Evolutionary conservation across 2,113 vertebrate genomes (phyloP).

Genomic region (Solea senegalensis): DNA sequence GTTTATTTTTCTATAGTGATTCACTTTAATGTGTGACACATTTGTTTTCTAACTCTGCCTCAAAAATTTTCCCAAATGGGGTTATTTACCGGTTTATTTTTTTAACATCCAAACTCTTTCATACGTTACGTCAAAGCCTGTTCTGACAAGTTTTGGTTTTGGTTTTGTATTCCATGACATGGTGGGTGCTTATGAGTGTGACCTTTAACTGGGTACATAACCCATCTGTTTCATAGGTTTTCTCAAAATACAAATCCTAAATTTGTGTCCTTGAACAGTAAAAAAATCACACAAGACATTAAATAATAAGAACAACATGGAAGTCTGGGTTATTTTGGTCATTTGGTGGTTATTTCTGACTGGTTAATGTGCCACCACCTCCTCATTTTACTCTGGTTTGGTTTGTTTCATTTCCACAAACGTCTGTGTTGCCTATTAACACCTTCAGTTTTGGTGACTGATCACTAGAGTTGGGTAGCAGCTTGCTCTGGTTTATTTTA

Average conservation of each 20-base stretch:
- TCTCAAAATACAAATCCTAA: constrained; percentile 50
- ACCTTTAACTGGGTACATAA: constrained; percentile 39
- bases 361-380: constrained; percentile 39
- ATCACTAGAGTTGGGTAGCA: constrained; percentile 21
- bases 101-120: background rate
- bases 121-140: background rate
- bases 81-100: background rate
- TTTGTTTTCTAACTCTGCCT: background rate
- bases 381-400: constrained; percentile 45
- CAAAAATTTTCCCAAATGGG: constrained; percentile 3
- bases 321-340: constrained; percentile 65
- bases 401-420: constrained; percentile 40
- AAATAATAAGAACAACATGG: constrained; percentile 40
- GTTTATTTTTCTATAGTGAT: constrained; percentile 1
- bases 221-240: constrained; percentile 40
- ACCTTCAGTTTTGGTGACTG: constrained; percentile 23
- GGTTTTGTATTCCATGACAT: constrained; percentile 52
- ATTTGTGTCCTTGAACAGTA: constrained; percentile 57
- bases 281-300: constrained; percentile 59
- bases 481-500: background rate
- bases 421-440: constrained; percentile 40
- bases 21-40: constrained; percentile 9
- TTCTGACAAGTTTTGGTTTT: constrained; percentile 34
- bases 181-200: constrained; percentile 43
- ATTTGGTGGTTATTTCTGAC: constrained; percentile 62